Conservation (phyloP, 2,113 vertebrate genomes). For the Panthera tigris region DNA sequence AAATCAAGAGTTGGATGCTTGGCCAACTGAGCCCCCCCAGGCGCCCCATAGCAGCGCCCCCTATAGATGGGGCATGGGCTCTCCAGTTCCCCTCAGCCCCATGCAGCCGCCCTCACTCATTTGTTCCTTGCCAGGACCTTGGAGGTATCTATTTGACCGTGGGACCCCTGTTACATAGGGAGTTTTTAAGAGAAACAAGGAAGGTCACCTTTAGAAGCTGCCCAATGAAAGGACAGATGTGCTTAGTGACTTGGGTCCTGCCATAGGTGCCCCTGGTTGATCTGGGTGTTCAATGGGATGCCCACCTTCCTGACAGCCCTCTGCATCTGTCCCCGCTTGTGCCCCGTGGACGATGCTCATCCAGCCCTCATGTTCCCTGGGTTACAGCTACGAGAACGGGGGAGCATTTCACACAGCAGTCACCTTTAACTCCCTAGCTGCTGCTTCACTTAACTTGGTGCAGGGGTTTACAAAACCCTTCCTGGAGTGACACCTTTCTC, state of each 20-base stretch:
- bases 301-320: not conserved
- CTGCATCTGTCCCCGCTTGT: not conserved
- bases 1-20: no score
- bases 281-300: not conserved
- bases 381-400: not conserved
- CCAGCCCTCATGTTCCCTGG: not conserved
- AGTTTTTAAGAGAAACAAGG: not conserved
- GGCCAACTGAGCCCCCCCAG: no score
- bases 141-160: not conserved
- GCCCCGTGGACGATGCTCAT: not conserved
- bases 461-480: not conserved
- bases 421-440: not conserved
- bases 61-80: not conserved
- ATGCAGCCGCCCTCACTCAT: not conserved
- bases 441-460: no score
- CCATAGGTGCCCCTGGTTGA: fast-evolving
- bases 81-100: no score
- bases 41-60: fast-evolving
- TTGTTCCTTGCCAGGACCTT: not conserved
- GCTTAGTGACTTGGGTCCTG: not conserved
- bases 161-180: not conserved
- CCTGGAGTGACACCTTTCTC: not conserved
- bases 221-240: not conserved
- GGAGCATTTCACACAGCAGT: not conserved
- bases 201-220: not conserved